Evolutionary conservation across 2,888 invertebrate genomes (phyloP), one percentile per base, ranked within the genome.

Genomic region (Pachymerium ferrugineum): DNA sequence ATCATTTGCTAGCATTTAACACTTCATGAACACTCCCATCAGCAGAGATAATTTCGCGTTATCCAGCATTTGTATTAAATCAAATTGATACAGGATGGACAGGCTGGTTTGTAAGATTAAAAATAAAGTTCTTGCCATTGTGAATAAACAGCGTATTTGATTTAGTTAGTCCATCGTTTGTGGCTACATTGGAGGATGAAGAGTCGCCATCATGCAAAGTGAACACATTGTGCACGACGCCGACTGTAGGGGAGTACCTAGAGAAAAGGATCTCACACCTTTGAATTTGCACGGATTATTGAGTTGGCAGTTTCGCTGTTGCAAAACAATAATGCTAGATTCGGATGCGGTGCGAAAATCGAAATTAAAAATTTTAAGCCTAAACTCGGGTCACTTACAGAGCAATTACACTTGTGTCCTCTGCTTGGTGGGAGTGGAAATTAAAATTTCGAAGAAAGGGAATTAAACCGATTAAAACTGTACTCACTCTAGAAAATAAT

Each of bases 401-500:
- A 38, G 38, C 38, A 38, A 38, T 38, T 38, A 38, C 38, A 38
- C 16, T 38, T 38, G 38, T 38, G 38, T 38, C 38, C 38, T 38
- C 38, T 38, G 14, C 38, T 38, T 8, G 38, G 38, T 38, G 14
- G 38, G 38, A 38, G 38, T 38, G 67, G 16, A 22, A 28, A 28
- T 28, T 67, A 67, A 67, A 16, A 4, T 19, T 67, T 22, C 22
- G 12, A 28, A 28, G 14, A 8, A 67, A 1, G 22, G 19, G 67
- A 28, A 67, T 67, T n/a, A 67, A 67, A 67, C 29, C 22, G 29
- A 28, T 67, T 67, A 28, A 1, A 14, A 12, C 54, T 31, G 22
- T 73, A 74, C 75, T 75, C 72, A 75, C 75, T 70, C 72, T 75
- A 75, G 62, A 75, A 75, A 75, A 75, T 68, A 74, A 69, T 75